Base-by-base conservation (phyloP, 2,113 vertebrate species). In the Puffinus mauretanicus region DNA sequence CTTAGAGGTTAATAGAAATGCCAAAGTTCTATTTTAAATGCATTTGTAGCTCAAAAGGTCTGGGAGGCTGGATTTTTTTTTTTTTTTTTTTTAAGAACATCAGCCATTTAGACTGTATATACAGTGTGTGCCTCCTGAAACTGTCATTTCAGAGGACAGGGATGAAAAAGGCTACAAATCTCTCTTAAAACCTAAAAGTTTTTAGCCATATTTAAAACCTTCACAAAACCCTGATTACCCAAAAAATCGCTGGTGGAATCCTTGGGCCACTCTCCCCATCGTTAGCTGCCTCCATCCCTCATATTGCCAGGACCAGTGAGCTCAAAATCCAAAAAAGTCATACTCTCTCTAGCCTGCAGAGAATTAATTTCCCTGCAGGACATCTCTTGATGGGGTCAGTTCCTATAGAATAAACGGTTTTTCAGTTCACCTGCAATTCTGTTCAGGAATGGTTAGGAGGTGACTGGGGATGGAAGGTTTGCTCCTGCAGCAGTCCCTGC, bases 221-320 rank as follows among this genome's bases (percentile, higher is more conserved):
- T 65, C 29, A 18, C 30, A 70, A 70, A 70, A 12, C 32, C 14
- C 7, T 9, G 7, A 36, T 67, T 76, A 72, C 21, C 4, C 4
- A 47, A 72, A 79, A 75, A 67, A 19, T 9, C 9, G 29, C 15
- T 26, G 8, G 4, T 72, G 26, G 36, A 69, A 69, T 52, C 22
- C 18, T 76, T 55, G 6, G 26, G 7, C 14, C 16, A 20, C 11
- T 46, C 6, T 26, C 22, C 22, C 8, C 0, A 1, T 6, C 16
- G 38, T n/a, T 36, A 54, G 29, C 13, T 44, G 16, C 44, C 17
- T 57, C 46, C 16, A 14, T 82, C 34, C 27, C 24, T 57, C 40
- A 30, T 57, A 57, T 62, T 52, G 0, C 0, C 18, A 40, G 25
- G 8, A 77, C 30, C 19, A 18, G 16, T 4, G 8, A 25, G 6